Percentiles rank a stretch among this genome's conserved stretches.
Evolutionary conservation across 2,797 vertebrate genomes (phyloP).

Genomic region (Leptatherina wallacei): DNA sequence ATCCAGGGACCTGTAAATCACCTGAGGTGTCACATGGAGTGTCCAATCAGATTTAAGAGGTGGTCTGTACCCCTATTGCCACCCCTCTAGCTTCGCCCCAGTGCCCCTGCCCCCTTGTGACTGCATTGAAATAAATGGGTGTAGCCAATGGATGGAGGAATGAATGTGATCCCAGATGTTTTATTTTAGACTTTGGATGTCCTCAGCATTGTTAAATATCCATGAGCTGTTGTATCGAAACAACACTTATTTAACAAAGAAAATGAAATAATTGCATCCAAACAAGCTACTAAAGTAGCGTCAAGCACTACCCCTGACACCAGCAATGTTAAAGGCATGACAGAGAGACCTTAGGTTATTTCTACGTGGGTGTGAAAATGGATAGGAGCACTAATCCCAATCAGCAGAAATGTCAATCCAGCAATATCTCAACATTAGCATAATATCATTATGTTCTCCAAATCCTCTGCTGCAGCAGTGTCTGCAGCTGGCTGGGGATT

Average conservation of each 20-base stretch:
- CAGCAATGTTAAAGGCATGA: slow-evolving; percentile 63
- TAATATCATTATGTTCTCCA: slow-evolving; percentile 76
- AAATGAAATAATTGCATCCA: slow-evolving; percentile 61
- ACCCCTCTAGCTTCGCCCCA: background rate
- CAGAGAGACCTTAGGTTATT: slow-evolving; percentile 57
- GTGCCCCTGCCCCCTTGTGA: background rate
- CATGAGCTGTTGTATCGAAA: background rate
- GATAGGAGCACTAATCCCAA: slow-evolving; percentile 71
- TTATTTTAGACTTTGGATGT: background rate
- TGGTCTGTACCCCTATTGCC: no score
- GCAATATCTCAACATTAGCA: slow-evolving; percentile 71
- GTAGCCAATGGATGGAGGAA: no score
- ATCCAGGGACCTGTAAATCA: background rate
- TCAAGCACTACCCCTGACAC: slow-evolving; percentile 9
- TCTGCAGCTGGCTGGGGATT: slow-evolving; percentile 62
- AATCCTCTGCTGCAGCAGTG: slow-evolving; percentile 50
- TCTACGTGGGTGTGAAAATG: slow-evolving; percentile 60
- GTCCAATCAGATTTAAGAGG: no score
- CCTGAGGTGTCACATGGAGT: no score
- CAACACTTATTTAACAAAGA: slow-evolving; percentile 52
- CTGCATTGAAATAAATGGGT: no score
- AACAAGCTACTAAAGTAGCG: slow-evolving; percentile 55
- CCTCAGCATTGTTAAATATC: background rate
- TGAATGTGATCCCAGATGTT: no score
- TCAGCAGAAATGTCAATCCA: slow-evolving; percentile 80